phyloP scores from a whole-genome alignment of 2,113 vertebrate genomes.

The Mellivora capensis region DNA sequence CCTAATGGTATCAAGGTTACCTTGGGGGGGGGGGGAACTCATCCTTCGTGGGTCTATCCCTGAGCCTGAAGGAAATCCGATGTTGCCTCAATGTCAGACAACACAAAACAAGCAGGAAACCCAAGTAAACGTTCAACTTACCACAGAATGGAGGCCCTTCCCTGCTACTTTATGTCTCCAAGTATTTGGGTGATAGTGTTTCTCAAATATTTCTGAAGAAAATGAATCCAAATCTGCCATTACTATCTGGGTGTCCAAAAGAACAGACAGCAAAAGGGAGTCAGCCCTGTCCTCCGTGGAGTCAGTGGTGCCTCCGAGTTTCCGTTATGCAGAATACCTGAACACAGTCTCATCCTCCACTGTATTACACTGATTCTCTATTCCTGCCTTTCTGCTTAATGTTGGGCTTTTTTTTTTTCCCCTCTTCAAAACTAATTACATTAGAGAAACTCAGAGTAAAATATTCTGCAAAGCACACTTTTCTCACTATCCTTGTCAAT shows the following conservation, averaged over 20 bases:
- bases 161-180: neutral
- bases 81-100: neutral
- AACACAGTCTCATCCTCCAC: neutral
- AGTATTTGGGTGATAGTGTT: too few relatives aligned
- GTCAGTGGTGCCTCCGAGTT: neutral
- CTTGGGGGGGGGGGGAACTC: accelerated
- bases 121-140: neutral
- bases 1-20: too few relatives aligned
- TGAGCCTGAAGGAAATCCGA: neutral
- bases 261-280: neutral
- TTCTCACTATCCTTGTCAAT: constrained; percentile 51
- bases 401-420: neutral
- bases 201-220: neutral
- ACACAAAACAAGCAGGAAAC: too few relatives aligned
- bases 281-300: neutral
- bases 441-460: constrained; percentile 55
- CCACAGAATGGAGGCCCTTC: neutral
- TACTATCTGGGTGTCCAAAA: neutral
- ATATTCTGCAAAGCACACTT: constrained; percentile 55
- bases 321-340: neutral
- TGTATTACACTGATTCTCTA: neutral
- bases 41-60: neutral
- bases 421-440: constrained; percentile 42
- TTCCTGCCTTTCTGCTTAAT: constrained; percentile 32
- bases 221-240: neutral